These are phyloP conservation scores for Ostrea denselamellosa DNA, from an alignment of 1,140 invertebrate species.

Conservation along the genomic window DNA sequence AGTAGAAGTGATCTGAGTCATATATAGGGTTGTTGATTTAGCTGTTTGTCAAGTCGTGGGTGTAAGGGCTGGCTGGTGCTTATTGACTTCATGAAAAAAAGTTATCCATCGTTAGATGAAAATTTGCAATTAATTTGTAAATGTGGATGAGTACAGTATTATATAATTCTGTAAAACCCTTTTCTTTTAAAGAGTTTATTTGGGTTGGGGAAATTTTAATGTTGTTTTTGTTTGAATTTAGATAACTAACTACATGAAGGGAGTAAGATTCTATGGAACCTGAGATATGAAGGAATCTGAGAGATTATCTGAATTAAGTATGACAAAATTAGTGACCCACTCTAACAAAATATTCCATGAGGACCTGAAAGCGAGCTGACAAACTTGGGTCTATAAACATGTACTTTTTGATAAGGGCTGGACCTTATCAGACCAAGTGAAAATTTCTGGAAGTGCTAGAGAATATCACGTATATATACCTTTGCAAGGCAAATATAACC, in stretches of 20 bases:
- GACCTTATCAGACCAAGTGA: neutral
- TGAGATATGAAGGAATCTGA: constrained; percentile 16
- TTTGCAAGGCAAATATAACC: neutral
- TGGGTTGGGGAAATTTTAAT: neutral
- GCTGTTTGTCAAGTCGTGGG: neutral
- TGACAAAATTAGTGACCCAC: neutral
- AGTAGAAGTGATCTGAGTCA: neutral
- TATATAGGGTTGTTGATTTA: neutral
- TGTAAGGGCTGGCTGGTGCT: neutral
- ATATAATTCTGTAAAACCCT: too few species aligned
- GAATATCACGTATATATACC: neutral
- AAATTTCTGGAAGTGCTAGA: neutral
- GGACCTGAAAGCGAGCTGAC: neutral
- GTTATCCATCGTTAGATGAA: too few species aligned
- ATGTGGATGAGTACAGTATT: too few species aligned
- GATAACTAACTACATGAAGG: neutral
- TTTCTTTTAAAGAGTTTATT: too few species aligned
- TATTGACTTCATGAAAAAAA: too few species aligned
- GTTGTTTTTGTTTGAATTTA: constrained; percentile 6
- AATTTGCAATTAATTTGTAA: too few species aligned
- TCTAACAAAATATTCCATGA: neutral
- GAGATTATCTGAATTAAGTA: constrained; percentile 3
- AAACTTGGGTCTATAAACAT: neutral
- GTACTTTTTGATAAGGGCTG: neutral
- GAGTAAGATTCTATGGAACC: neutral